Percentiles rank a stretch among this genome's conserved stretches.
phyloP scores from a whole-genome alignment of 2,113 vertebrate species.

The Ceratotherium simum region DNA sequence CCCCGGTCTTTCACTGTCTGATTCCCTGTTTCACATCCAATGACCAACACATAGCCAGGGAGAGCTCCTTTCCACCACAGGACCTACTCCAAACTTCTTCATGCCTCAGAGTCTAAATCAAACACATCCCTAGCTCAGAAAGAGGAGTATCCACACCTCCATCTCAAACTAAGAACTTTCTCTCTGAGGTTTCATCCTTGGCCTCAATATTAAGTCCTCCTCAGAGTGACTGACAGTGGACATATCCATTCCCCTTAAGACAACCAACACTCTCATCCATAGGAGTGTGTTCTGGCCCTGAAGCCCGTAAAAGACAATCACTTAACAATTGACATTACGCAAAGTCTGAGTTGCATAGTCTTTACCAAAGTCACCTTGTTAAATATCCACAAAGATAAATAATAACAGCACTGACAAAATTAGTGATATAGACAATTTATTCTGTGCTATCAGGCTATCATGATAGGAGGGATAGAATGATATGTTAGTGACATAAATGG shows the following conservation, averaged over 20 bases:
- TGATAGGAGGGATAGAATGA: background rate
- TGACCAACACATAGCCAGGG: background rate
- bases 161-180: background rate
- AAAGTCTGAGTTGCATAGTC: background rate
- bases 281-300: background rate
- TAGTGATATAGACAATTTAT: background rate
- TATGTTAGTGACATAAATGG: background rate
- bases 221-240: background rate
- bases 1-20: background rate
- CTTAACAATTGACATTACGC: background rate
- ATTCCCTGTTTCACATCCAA: background rate
- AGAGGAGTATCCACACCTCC: background rate
- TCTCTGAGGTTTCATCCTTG: background rate
- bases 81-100: background rate
- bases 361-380: background rate
- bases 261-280: background rate
- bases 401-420: background rate
- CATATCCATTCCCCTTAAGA: background rate
- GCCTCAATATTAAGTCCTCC: background rate
- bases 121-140: background rate
- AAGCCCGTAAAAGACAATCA: background rate
- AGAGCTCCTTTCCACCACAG: background rate
- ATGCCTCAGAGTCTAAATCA: background rate
- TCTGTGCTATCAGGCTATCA: background rate
- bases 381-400: constrained; percentile 9